phyloP scores from a whole-genome alignment of 2,797 vertebrate genomes.

The Sebastes glaucus region DNA sequence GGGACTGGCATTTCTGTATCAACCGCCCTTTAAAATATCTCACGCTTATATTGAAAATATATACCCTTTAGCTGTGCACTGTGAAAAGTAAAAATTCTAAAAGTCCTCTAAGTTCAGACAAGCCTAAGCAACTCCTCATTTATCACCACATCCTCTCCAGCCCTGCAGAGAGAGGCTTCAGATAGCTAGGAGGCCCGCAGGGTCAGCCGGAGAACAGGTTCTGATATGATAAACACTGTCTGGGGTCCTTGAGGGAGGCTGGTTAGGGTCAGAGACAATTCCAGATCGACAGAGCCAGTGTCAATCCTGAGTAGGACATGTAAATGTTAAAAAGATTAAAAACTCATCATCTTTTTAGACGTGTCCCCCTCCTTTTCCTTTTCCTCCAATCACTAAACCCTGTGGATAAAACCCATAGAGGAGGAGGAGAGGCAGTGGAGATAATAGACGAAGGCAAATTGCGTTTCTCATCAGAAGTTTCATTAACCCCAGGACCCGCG shows the following conservation, averaged over 20 bases:
- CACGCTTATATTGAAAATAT: not conserved
- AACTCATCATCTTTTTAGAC: conserved; percentile 84
- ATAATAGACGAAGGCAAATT: conserved; percentile 86
- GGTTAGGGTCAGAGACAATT: conserved; percentile 75
- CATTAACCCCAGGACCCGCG: conserved; percentile 85
- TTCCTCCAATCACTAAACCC: conserved; percentile 67
- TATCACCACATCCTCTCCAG: conserved; percentile 59
- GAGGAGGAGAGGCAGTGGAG: conserved; percentile 67
- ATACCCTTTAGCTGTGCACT: conserved; percentile 2
- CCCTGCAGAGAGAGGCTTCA: conserved; percentile 52
- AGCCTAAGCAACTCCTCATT: conserved; percentile 40
- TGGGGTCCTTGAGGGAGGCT: conserved; percentile 72
- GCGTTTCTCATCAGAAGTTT: conserved; percentile 87
- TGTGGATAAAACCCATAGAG: conserved; percentile 69
- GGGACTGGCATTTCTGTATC: conserved; percentile 13
- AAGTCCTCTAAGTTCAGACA: conserved; percentile 50
- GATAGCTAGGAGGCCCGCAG: conserved; percentile 63
- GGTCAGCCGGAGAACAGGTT: conserved; percentile 71
- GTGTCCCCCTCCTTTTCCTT: conserved; percentile 49
- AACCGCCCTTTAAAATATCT: conserved; percentile 18
- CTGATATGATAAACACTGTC: conserved; percentile 78
- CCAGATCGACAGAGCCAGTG: conserved; percentile 73
- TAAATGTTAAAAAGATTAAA: conserved; percentile 88
- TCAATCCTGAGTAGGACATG: conserved; percentile 80
- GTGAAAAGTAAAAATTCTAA: conserved; percentile 42